Base-by-base conservation (phyloP, 2,113 vertebrate species). In the Microcebus ravelobensis region DNA sequence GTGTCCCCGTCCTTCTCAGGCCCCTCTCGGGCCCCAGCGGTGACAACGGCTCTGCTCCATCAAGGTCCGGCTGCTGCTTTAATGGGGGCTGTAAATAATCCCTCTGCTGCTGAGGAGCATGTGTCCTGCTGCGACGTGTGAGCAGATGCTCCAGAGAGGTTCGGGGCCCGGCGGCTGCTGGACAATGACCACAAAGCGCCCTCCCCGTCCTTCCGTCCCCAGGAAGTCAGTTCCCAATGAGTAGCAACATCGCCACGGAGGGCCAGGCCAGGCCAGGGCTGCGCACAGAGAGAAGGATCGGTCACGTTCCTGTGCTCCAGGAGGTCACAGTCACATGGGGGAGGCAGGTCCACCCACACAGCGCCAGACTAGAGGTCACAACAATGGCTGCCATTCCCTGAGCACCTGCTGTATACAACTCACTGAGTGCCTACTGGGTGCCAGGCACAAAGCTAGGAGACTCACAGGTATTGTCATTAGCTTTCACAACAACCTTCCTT, bases 11-110 rank as follows among this genome's bases (percentile, higher is more conserved):
- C 84, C 14, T 68, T 36, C 80, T 91, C 59, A 21, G 50, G 42
- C 11, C 52, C 29, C 74, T 23, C 65, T 25, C 1, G 0, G 89
- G 45, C 29, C 61, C 74, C 71, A 34, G 83, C 0, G 0, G 92
- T n/a, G 73, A 65, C 31, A 36, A 34, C 45, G 10, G n/a, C 5
- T 94, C 57, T 63, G 61, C 91, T 57, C 48, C 5, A 73, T 39
- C 79, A 52, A 89, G 29, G 39, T 52, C 73, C 48, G 74, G 82
- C 70, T 77, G 77, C 45, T 45, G 45, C 45, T 95, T 92, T 76
- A 74, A 87, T 25, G 45, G 23, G 27, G 29, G 80, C 68, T 87
- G 95, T 79, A 87, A 94, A 82, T 94, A 88, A 95, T 71, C 61
- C 34, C 29, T 90, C 31, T 55, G 80, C 90, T 73, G 39, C 50